These are phyloP conservation scores for Dasypogon diadema DNA, from an alignment of 2,888 invertebrate genomes.

Conservation along the genomic window DNA sequence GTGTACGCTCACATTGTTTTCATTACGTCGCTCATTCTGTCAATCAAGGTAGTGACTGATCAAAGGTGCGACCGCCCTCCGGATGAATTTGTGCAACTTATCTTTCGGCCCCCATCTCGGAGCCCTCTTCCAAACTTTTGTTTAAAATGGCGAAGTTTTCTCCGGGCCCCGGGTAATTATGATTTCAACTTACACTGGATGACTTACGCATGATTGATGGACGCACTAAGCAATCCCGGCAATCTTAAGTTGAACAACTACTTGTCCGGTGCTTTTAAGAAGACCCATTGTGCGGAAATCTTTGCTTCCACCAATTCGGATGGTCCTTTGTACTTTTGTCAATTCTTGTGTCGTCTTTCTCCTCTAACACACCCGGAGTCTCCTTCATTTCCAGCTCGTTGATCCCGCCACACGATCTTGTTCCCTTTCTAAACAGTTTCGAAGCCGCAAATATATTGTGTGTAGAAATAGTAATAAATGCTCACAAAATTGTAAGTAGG, in stretches of 20 bases:
- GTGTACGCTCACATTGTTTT: conserved; percentile 52
- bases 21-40: conserved; percentile 52
- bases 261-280: conserved; percentile 9
- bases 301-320: not conserved
- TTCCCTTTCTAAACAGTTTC: conserved; percentile 3
- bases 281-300: conserved; percentile 4
- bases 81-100: conserved; percentile 11
- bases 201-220: conserved; percentile 36
- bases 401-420: not conserved
- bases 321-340: conserved; percentile 7
- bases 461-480: conserved; percentile 48
- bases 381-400: not conserved
- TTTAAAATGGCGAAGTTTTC: conserved; percentile 31
- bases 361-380: not conserved
- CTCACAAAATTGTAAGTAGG: conserved; percentile 46
- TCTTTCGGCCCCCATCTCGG: conserved; percentile 3
- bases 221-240: not conserved
- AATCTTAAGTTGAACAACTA: conserved; percentile 1
- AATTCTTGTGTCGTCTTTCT: not conserved
- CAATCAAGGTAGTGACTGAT: conserved; percentile 50
- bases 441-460: conserved; percentile 45
- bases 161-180: conserved; percentile 17
- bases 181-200: conserved; percentile 9
- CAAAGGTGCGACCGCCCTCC: conserved; percentile 44
- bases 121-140: not conserved